Conservation (phyloP, 2,113 vertebrate genomes). For the Oreotrochilus melanogaster region DNA sequence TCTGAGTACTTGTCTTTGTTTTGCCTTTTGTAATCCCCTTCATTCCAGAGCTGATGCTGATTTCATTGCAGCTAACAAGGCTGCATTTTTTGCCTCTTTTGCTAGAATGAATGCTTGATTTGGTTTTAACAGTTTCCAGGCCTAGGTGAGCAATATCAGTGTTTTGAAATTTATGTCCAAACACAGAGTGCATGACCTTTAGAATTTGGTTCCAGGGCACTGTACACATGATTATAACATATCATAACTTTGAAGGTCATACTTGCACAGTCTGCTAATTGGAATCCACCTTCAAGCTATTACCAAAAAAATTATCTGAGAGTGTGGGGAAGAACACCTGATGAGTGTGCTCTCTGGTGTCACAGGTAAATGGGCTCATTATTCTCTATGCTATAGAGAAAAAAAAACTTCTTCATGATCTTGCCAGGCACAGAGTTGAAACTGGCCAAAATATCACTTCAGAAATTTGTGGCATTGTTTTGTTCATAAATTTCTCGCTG, state of each 20-base stretch:
- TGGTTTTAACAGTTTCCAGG: neutral
- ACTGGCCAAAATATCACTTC: neutral
- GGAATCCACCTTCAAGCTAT: neutral
- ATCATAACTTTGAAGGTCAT: neutral
- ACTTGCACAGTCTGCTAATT: neutral
- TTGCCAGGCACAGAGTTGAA: no score
- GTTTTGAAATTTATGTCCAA: constrained; percentile 17
- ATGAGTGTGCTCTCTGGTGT: neutral
- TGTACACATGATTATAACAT: neutral
- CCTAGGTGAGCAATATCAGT: neutral
- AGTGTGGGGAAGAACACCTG: neutral
- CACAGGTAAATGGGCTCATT: neutral
- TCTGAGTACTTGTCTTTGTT: neutral
- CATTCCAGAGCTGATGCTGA: neutral
- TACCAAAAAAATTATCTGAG: neutral
- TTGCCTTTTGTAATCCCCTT: neutral
- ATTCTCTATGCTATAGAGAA: neutral
- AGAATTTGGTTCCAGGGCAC: constrained; percentile 2
- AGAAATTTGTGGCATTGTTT: neutral
- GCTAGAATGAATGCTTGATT: constrained; percentile 1
- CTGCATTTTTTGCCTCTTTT: neutral
- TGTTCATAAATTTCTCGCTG: neutral
- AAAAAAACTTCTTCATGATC: neutral
- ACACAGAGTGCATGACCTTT: neutral
- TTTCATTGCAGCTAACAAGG: neutral